A percentile compares a stretch with the other conserved stretches of the same genome.
Evolutionary conservation across 2,113 vertebrate genomes (phyloP).

Genomic region (Phalacrocorax brasilianus): DNA sequence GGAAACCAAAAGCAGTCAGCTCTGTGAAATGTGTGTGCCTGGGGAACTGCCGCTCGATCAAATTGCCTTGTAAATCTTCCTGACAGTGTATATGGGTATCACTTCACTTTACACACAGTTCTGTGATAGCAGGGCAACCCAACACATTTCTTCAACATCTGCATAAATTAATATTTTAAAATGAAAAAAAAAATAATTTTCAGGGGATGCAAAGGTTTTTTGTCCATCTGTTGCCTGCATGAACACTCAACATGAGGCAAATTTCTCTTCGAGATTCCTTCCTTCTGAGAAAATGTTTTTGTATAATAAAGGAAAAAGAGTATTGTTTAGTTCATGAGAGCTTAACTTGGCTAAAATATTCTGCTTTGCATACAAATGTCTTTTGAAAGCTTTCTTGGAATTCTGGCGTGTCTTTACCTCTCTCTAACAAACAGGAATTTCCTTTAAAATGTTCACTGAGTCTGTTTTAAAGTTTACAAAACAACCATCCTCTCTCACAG

Average conservation of each 20-base stretch:
- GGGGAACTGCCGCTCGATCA: not conserved
- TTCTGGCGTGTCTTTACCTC: not conserved
- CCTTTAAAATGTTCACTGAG: not conserved
- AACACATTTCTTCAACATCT: not conserved
- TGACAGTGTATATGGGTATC: not conserved
- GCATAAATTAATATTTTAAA: not conserved
- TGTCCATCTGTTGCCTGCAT: not conserved
- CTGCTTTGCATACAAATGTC: not conserved
- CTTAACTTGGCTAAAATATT: not conserved
- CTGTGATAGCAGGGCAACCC: not conserved
- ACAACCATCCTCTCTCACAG: not conserved
- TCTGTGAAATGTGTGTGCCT: not conserved
- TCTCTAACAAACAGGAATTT: not conserved
- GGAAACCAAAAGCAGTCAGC: not conserved
- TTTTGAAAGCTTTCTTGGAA: not conserved
- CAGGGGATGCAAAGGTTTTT: not conserved
- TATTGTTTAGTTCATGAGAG: not conserved
- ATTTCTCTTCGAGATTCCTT: not conserved
- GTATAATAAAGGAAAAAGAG: not conserved
- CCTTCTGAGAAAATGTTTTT: not conserved
- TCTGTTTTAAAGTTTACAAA: not conserved
- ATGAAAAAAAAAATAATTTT: not conserved
- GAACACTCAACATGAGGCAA: not conserved
- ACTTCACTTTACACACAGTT: not conserved
- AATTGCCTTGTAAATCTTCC: not conserved